Evolutionary conservation across 1,140 invertebrate genomes (phyloP).

Genomic region (Amphibalanus amphitrite): DNA sequence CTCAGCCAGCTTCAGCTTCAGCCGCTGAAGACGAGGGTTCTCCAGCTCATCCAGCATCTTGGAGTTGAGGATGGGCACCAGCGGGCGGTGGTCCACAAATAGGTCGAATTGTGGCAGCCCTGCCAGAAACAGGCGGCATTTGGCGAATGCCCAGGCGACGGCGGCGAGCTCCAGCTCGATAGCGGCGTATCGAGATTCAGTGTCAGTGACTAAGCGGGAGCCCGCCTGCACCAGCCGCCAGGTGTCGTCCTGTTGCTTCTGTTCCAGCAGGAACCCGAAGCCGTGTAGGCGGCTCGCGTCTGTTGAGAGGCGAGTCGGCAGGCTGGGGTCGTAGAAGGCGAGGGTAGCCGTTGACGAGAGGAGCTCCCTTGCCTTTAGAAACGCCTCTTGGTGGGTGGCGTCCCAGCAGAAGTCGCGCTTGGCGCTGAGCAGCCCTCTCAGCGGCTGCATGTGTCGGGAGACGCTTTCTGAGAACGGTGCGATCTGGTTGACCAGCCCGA

Average conservation of each 20-base stretch:
- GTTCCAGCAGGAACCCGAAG: slow-evolving; percentile 3
- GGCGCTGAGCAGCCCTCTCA: slow-evolving; percentile 1
- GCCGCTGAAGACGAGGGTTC: too few relatives aligned
- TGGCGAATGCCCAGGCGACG: slow-evolving; percentile 16
- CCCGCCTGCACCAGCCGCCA: slow-evolving; percentile 13
- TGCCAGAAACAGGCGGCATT: slow-evolving; percentile 16
- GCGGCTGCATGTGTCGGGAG: neutral
- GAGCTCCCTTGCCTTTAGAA: neutral
- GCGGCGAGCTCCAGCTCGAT: slow-evolving; percentile 18
- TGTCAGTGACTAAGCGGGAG: slow-evolving; percentile 14
- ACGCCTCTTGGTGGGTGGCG: neutral
- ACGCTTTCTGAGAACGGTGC: slow-evolving; percentile 5
- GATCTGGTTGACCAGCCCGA: slow-evolving; percentile 10
- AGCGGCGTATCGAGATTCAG: slow-evolving; percentile 15
- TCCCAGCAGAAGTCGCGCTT: slow-evolving; percentile 5
- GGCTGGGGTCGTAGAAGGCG: neutral
- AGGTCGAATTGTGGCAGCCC: slow-evolving; percentile 15
- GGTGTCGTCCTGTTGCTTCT: slow-evolving; percentile 4
- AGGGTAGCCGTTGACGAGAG: neutral
- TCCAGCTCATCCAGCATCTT: slow-evolving; percentile 7
- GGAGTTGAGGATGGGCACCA: neutral
- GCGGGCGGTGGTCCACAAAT: slow-evolving; percentile 3
- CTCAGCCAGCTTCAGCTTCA: slow-evolving; percentile 9
- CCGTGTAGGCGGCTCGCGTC: slow-evolving; percentile 1
- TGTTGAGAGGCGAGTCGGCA: neutral